Evolutionary conservation across 2,888 invertebrate genomes (phyloP), one percentile per base, ranked within the genome.

Genomic region (Hedychridium roseum): DNA sequence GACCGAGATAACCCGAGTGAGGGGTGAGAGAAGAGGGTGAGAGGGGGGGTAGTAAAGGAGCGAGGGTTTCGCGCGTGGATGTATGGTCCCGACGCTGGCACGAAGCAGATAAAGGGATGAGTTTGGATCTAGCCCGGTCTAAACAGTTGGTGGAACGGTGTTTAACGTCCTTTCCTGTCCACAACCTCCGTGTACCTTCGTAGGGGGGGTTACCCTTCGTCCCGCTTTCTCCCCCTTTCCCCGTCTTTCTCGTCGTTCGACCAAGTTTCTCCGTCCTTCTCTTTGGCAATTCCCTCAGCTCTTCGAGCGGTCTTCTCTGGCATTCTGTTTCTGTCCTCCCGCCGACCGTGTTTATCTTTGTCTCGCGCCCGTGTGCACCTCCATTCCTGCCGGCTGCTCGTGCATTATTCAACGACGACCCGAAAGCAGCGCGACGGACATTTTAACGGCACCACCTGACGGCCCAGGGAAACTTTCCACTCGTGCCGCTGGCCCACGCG

Each of bases 381-480:
- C n/a, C n/a, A n/a, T n/a, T n/a, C n/a, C n/a, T n/a, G n/a, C n/a
- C n/a, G n/a, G n/a, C n/a, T 37, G 15, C 32, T 12, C 31, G 38
- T 58, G 50, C 55, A 62, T 64, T 64, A 60, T 57, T 60, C 62
- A 62, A 60, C 58, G 36, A 16, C 17, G n/a, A 20, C 17, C 16
- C 7, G 18, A 17, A 23, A 6, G 23, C 11, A 15, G 14, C 9
- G 35, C 26, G 28, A 39, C 39, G 23, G 16, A 39, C 4, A 39
- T 39, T 39, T 39, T 15, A 16, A 11, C 27, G 39, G 27, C 27
- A n/a, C 39, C 39, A 39, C 20, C 39, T 39, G 39, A 20, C 28
- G 39, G 12, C 16, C 20, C 9, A 15, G 32, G 32, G 17, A 15
- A 32, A 9, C 17, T 32, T 32, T 15, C 4, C 32, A 6, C 28